phyloP scores from a whole-genome alignment of 1,140 invertebrate species.

The Oedothorax gibbosus region DNA sequence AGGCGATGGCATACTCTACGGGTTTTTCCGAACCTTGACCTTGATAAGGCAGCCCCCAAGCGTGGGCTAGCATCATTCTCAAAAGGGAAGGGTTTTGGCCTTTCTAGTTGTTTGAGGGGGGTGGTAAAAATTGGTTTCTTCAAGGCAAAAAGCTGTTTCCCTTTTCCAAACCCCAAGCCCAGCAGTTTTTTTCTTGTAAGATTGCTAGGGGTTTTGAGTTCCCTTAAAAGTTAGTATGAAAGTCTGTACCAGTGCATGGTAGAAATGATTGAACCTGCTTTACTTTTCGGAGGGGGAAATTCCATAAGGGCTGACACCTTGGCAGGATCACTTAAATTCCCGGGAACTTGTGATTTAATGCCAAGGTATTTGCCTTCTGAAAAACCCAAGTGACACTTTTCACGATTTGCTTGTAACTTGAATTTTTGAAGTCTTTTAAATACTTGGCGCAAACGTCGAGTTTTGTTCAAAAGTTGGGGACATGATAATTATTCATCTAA shows the following conservation, averaged over 20 bases:
- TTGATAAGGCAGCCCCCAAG: constrained; percentile 64
- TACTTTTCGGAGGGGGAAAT: constrained; percentile 46
- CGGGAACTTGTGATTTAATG: constrained; percentile 15
- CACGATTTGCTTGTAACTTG: too few relatives aligned
- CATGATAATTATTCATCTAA: constrained; percentile 67
- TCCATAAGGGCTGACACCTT: constrained; percentile 18
- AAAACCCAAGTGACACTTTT: constrained; percentile 43
- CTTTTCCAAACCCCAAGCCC: constrained; percentile 36
- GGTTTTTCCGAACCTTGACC: constrained; percentile 61
- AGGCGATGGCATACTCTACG: constrained; percentile 61
- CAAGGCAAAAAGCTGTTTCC: constrained; percentile 13
- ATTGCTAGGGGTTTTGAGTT: constrained; percentile 8
- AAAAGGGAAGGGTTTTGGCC: too few relatives aligned
- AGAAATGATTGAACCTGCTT: constrained; percentile 22
- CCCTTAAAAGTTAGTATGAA: constrained; percentile 2
- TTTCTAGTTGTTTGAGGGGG: constrained; percentile 1
- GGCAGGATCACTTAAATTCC: constrained; percentile 28
- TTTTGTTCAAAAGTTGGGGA: constrained; percentile 60
- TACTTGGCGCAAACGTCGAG: constrained; percentile 10
- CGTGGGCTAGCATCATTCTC: constrained; percentile 37
- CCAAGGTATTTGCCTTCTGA: constrained; percentile 46
- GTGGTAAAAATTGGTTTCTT: constrained; percentile 17
- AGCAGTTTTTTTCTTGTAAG: constrained; percentile 26
- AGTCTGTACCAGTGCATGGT: constrained; percentile 4
- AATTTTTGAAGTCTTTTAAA: constrained; percentile 29